Base-by-base conservation (phyloP, 2,113 vertebrate species). In the Elephas maximus region DNA sequence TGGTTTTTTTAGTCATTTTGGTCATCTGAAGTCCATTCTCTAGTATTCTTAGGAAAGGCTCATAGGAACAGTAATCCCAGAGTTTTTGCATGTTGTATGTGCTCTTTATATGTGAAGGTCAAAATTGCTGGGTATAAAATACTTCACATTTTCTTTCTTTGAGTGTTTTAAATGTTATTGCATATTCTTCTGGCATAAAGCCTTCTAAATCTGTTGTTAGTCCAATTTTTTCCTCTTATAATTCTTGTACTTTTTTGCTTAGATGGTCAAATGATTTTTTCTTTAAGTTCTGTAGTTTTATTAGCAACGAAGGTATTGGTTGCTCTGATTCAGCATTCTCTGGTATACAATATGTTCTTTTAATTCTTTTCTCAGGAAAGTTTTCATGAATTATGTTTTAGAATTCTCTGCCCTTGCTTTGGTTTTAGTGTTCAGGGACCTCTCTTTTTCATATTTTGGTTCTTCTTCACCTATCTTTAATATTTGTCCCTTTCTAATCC, bases 391-490 rank as follows among this genome's bases (percentile, higher is more conserved):
- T 78, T 28, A 53, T 6, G 6, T 30, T 95, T 94, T 48, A 78
- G 48, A 81, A 20, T 81, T 80, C 45, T 65, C 3, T 37, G 88
- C 9, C 8, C 45, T 84, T 71, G 77, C 41, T 88, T 96, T 89
- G 23, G 30, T 26, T 77, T 63, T 67, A 4, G 78, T 73, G 62
- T 73, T 45, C 30, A 57, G 18, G 51, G 67, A 15, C 30, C 21
- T 41, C 17, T 71, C 28, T 93, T 73, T 45, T n/a, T 2, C 17
- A 1, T 85, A 15, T 81, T 28, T 73, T 81, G 44, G 9, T n/a
- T 69, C 4, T 96, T 96, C 78, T 94, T 84, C 81, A 30, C 24
- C 41, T 20, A 2, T 63, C 51, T 89, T 96, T n/a, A 67, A 7
- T 62, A 9, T 65, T 53, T 65, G 41, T 53, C 11, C 14, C 63